phyloP scores from a whole-genome alignment of 2,797 vertebrate species.

The Rhinella marina region DNA sequence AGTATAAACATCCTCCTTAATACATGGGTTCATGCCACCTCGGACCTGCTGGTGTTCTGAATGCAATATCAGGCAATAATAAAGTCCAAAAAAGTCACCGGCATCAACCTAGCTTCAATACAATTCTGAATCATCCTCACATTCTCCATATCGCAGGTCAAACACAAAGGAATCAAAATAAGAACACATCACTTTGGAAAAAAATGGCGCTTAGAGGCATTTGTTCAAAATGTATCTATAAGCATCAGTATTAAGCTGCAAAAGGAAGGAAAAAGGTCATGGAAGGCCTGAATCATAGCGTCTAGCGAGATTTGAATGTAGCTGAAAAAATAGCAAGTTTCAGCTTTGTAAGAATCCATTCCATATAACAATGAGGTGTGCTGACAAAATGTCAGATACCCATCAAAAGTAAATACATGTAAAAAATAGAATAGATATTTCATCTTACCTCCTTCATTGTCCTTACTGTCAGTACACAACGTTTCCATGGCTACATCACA shows the following conservation, averaged over 20 bases:
- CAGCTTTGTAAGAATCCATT: slow-evolving; percentile 45
- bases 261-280: slow-evolving; percentile 30
- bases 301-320: slow-evolving; percentile 51
- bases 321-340: slow-evolving; percentile 46
- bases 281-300: slow-evolving; percentile 19
- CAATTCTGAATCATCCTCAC: slow-evolving; percentile 26
- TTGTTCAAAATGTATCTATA: slow-evolving; percentile 43
- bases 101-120: slow-evolving; percentile 28
- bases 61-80: background rate
- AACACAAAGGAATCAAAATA: slow-evolving; percentile 45
- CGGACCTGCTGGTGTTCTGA: slow-evolving; percentile 8
- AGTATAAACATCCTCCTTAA: slow-evolving; percentile 17
- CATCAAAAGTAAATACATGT: slow-evolving; percentile 58
- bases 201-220: slow-evolving; percentile 48
- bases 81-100: slow-evolving; percentile 22
- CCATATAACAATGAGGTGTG: slow-evolving; percentile 49
- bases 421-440: slow-evolving; percentile 29
- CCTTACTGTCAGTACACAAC: slow-evolving; percentile 94
- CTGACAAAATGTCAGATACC: slow-evolving; percentile 49
- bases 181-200: slow-evolving; percentile 46
- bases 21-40: background rate
- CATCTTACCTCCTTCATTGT: slow-evolving; percentile 95
- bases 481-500: slow-evolving; percentile 98
- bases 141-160: slow-evolving; percentile 20
- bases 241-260: slow-evolving; percentile 27